Evolutionary conservation across 2,888 invertebrate genomes (phyloP), one percentile per base, ranked within the genome.

Genomic region (Erannis defoliaria): DNA sequence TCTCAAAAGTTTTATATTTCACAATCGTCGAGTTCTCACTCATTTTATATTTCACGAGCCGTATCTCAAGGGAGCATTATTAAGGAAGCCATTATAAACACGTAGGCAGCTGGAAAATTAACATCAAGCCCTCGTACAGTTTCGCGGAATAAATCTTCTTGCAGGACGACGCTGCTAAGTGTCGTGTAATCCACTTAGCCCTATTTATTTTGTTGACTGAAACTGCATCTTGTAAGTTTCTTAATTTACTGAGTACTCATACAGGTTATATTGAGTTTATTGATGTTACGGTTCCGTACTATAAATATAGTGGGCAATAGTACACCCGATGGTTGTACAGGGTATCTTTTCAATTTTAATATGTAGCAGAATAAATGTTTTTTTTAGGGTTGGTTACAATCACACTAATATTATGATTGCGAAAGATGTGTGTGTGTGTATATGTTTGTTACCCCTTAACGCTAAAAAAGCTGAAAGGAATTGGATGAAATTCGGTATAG

Each of bases 81-180:
- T 75, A 68, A 60, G 66, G 63, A 62, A 53, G 48, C 67, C 64
- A 74, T 78, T 81, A 78, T 76, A 78, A 76, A 73, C 68, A 73
- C 69, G 75, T 72, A 71, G 73, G 70, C 73, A 74, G 66, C 55
- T 64, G 55, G 56, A 61, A 73, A 75, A 78, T 78, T 78, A 77
- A 76, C 72, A 68, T 65, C 63, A 62, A 64, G 64, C 69, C 62
- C 74, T 75, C 66, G 70, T 73, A 76, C 78, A 78, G 63, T 77
- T 77, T 70, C 57, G 62, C 66, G 58, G 57, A 73, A 80, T 81
- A 82, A 82, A 81, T 83, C 76, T 72, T 67, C 62, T 61, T 67
- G 61, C 56, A 68, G 66, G 71, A 42, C 38, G 33, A 76, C 74
- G 64, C 68, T 71, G 74, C 76, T 77, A 76, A 74, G 72, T 75